Evolutionary conservation across 2,113 vertebrate species (phyloP), one percentile per base, ranked within the genome.

Genomic region (Toxotes jaculatrix): DNA sequence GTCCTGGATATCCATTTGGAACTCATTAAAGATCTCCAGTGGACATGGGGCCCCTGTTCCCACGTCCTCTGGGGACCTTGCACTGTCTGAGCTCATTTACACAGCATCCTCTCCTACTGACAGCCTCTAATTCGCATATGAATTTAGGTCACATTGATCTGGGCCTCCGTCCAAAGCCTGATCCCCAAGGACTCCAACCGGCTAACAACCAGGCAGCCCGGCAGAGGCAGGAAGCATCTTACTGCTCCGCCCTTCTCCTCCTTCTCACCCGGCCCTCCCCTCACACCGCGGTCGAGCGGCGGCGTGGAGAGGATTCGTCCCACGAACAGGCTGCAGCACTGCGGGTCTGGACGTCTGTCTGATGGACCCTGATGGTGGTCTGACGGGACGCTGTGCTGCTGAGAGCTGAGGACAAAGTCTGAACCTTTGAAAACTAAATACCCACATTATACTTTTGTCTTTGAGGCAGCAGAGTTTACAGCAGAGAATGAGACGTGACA

Each of bases 91-190:
- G 93, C 93, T 94, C 93, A 93, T 95, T 95, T 94, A 81, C 92
- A 88, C 78, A 88, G 84, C 80, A 92, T 94, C 92, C 93, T 93
- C 90, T 93, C 84, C 84, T 55, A 78, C 91, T 93, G 91, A 94
- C 93, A 94, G 92, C 79, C 88, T 86, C 89, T 93, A 92, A 93
- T 91, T 95, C 92, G 71, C 92, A 93, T 94, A 91, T 93, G 93
- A 94, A 95, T 95, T 91, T 94, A 94, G 94, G 94, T 95, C 93
- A 94, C 91, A 93, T 93, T 92, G 93, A 94, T 94, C 93, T 93
- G 93, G 94, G 95, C 94, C 90, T 85, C 23, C 7, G 87, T 93
- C 95, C 95, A 95, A 93, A 88, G 80, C 75, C 59, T 40, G 16
- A 74, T 90, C 91, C 92, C 94, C 2, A 6, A 43, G 91, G 93